phyloP scores from a whole-genome alignment of 2,113 vertebrate genomes.

The Himantopus leucocephalus region DNA sequence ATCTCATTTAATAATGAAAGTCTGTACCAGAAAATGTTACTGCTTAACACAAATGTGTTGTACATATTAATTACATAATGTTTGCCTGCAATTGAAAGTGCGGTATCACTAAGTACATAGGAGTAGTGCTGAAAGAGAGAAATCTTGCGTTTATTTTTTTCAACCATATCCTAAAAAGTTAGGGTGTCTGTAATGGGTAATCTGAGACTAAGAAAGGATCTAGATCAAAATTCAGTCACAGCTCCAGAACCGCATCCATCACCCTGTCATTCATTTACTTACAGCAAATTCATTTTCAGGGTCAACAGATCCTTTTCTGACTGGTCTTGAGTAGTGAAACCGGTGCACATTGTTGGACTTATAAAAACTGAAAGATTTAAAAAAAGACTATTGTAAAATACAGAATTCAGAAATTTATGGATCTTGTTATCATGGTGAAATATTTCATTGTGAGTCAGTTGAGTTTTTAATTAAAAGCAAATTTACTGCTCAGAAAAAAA shows the following conservation, averaged over 20 bases:
- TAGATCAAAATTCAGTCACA: not conserved
- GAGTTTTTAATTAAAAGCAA: conserved; percentile 32
- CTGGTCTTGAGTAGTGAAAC: conserved; percentile 94
- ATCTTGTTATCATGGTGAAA: not conserved
- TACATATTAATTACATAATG: not conserved
- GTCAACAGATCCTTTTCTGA: conserved; percentile 90
- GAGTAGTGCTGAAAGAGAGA: not conserved
- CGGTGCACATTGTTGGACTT: conserved; percentile 96
- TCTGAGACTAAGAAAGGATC: not conserved
- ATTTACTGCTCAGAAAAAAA: not conserved
- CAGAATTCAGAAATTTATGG: not conserved
- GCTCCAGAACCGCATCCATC: not conserved
- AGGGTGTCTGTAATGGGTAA: not conserved
- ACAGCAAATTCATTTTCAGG: conserved; percentile 97
- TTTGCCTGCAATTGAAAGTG: not conserved
- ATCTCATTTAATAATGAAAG: not conserved
- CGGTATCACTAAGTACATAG: not conserved
- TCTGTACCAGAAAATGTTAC: not conserved
- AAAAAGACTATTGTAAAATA: not conserved
- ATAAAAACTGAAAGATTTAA: conserved; percentile 87
- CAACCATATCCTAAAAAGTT: not conserved
- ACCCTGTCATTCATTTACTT: conserved; percentile 62
- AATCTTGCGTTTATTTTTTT: not conserved
- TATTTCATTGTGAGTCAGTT: not conserved
- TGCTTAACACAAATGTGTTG: not conserved